Evolutionary conservation across 2,113 vertebrate species (phyloP).

Genomic region (Catagonus wagneri): DNA sequence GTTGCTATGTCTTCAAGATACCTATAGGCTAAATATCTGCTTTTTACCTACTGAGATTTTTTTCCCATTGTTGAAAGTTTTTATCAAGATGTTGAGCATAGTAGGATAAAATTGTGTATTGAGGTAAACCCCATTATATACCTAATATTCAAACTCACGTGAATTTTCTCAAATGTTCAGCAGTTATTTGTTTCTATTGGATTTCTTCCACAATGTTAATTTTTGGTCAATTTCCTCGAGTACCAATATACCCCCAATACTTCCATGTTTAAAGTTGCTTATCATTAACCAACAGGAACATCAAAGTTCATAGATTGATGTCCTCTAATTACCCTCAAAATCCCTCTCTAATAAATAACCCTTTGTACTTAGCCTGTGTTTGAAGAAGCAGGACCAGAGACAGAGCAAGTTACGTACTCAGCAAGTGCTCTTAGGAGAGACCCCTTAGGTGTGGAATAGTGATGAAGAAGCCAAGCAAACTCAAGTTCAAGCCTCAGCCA

Average conservation of each 20-base stretch:
- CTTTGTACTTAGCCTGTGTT: not conserved
- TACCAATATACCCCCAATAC: no score
- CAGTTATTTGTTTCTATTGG: not conserved
- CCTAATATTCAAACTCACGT: not conserved
- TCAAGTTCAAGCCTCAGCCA: not conserved
- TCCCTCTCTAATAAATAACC: not conserved
- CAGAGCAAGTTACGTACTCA: not conserved
- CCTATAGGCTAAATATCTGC: no score
- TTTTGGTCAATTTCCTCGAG: not conserved
- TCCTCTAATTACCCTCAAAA: not conserved
- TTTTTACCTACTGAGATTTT: not conserved
- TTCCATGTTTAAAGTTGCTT: not conserved
- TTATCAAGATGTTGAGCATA: not conserved
- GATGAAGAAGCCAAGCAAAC: not conserved
- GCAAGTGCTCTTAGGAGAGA: not conserved
- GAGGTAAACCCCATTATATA: not conserved
- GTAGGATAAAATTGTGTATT: not conserved
- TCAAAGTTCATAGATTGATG: not conserved
- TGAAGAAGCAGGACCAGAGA: not conserved
- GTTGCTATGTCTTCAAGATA: not conserved
- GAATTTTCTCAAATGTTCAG: not conserved
- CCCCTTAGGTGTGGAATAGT: fast-evolving
- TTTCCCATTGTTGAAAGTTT: not conserved
- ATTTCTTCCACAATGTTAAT: not conserved
- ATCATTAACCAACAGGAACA: not conserved